Base-by-base conservation (phyloP, 2,888 invertebrate species). In the Xylota sylvarum region DNA sequence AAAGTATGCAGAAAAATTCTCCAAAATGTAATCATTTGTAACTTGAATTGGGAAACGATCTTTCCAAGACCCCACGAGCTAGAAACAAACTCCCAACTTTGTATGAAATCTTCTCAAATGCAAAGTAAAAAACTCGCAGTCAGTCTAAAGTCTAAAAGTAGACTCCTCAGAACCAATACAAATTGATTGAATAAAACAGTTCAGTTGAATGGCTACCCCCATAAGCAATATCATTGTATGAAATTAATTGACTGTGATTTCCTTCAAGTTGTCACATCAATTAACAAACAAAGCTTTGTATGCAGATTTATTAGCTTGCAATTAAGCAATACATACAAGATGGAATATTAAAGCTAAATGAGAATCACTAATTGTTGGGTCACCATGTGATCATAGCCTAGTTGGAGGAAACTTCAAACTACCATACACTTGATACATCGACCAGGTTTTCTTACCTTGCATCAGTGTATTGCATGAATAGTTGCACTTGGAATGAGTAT, bases 221-320 rank as follows among this genome's bases (percentile, higher is more conserved):
- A 10, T 9, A 50, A 10, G 23, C 69, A 43, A 69, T 69, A 14
- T 40, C 9, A 32, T 58, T 30, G n/a, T 35, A 27, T 9, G 7
- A 65, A 55, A 30, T 37, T 78, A 78, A 70, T 78, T 78, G 70
- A 35, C 56, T 64, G 70, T 79, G 79, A 72, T 76, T 76, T 76
- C 48, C 65, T 48, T 76, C 40, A 58, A n/a, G 65, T 37, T 76
- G 56, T 76, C 76, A 67, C 37, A 67, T 65, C 56, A 76, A 76
- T 76, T 76, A 56, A 37, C 58, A 46, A 12, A 23, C 17, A 55
- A 23, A 7, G 14, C 35, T 14, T n/a, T 30, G 5, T 46, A 35
- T 65, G 65, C 32, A 64, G n/a, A 50, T 50, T 50, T 23, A 65
- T 65, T 65, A 35, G 65, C 19, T 19, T 32, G 32, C 17, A 64